phyloP scores from a whole-genome alignment of 92 coral and sea anemone species.

The Paramuricea clavata region DNA sequence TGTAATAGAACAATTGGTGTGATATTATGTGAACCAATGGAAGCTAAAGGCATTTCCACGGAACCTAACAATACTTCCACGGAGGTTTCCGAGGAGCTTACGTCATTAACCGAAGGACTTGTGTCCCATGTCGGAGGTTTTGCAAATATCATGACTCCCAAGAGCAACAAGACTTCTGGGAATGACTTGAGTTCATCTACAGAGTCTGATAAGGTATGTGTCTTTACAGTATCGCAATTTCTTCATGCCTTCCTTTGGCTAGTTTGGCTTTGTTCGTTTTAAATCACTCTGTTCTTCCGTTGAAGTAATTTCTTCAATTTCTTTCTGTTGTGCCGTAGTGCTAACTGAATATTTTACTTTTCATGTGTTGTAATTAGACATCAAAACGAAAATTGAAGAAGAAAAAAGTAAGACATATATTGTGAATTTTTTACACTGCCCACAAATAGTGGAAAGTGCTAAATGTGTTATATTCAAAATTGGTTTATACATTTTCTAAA shows the following conservation, averaged over 20 bases:
- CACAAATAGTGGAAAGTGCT: no score
- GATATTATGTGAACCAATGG: not conserved
- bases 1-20: not conserved
- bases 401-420: constrained; percentile 18
- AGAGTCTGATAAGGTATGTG: not conserved
- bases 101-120: constrained; percentile 6
- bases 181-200: not conserved
- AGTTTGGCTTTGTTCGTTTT: not conserved
- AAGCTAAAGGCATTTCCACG: not conserved
- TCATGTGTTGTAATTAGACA: not conserved
- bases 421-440: not conserved
- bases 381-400: constrained; percentile 34
- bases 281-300: no score
- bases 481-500: not conserved
- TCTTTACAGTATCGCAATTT: no score
- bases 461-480: no score
- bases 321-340: not conserved
- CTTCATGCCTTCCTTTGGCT: not conserved
- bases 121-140: not conserved
- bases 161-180: not conserved
- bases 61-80: not conserved
- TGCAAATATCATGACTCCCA: not conserved
- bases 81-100: not conserved
- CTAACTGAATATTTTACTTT: not conserved
- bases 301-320: not conserved